Base-by-base conservation (phyloP, 2,113 vertebrate genomes). In the Camelus dromedarius region DNA sequence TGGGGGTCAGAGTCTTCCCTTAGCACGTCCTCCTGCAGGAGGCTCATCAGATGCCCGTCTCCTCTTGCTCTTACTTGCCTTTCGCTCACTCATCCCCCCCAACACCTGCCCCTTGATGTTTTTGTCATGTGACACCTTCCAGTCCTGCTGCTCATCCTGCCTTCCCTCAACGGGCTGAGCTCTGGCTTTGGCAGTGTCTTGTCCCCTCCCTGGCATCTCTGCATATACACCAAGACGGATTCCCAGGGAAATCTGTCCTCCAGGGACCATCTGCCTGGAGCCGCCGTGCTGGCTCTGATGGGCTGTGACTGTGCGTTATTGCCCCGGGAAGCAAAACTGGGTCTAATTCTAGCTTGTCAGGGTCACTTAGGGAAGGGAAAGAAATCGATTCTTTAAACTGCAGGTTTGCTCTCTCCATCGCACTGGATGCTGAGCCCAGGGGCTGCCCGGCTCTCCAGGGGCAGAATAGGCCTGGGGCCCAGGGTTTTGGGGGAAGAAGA, bases 281-380 rank as follows among this genome's bases (percentile, higher is more conserved):
- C 86, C 92, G 76, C 0, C 0, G 2, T 75, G 50, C 86, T 32
- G 1, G 20, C 89, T 38, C 35, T 8, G 56, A 50, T 91, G 24
- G 18, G 54, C 56, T 95, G 42, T 35, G 35, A 46, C 84, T 35
- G 46, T 92, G 70, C 79, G 26, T 26, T 67, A n/a, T 67, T 70
- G 92, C 50, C 0, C 0, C 1, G 26, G 88, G 95, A 89, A 95
- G 69, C 75, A 35, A 50, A 89, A 22, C 19, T 48, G 56, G 66
- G 42, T 14, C 48, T 22, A 1, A 5, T 14, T 60, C 88, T 26
- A 95, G 30, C 88, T 35, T 80, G 94, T 88, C 89, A 91, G 8
- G 32, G 67, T 80, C 73, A 8, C 28, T 97, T 89, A 93, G 83
- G 58, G 84, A 73, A 15, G 8, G 22, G 52, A 52, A 89, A 96